Conservation (phyloP, 2,888 invertebrate species). For the Zaprionus obscuricornis region DNA sequence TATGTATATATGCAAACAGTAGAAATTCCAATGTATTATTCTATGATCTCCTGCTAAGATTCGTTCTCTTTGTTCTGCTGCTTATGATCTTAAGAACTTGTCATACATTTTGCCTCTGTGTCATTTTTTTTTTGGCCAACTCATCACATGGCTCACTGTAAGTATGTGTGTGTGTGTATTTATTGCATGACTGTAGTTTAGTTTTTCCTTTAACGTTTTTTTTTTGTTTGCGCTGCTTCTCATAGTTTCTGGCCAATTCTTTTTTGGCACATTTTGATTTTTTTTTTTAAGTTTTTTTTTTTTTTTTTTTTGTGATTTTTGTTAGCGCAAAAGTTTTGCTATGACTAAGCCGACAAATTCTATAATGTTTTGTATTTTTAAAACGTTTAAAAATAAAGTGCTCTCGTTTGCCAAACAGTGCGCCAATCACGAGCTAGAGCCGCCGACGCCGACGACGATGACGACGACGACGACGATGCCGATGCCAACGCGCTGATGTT, state of each 20-base stretch:
- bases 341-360: slow-evolving; percentile 71
- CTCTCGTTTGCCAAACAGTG: slow-evolving; percentile 78
- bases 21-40: no score
- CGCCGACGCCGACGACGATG: slow-evolving; percentile 23
- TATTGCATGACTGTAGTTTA: no score
- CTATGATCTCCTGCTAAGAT: no score
- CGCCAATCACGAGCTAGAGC: slow-evolving; percentile 73
- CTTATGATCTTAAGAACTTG: slow-evolving; percentile 32
- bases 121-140: slow-evolving; percentile 60
- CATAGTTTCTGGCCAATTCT: no score
- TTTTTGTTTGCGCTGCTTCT: no score
- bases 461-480: background rate
- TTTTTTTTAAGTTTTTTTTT: background rate
- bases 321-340: slow-evolving; percentile 31
- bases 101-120: slow-evolving; percentile 41
- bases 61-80: background rate
- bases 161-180: no score
- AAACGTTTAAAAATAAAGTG: slow-evolving; percentile 76
- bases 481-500: no score
- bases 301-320: background rate
- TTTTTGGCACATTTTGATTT: slow-evolving; percentile 17
- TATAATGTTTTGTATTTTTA: slow-evolving; percentile 76
- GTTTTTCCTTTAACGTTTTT: slow-evolving; percentile 4
- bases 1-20: no score
- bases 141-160: slow-evolving; percentile 33